Percentiles rank a stretch among this genome's conserved stretches.
Conservation (phyloP, 2,888 invertebrate species). For the Mellilla xanthometata region DNA sequence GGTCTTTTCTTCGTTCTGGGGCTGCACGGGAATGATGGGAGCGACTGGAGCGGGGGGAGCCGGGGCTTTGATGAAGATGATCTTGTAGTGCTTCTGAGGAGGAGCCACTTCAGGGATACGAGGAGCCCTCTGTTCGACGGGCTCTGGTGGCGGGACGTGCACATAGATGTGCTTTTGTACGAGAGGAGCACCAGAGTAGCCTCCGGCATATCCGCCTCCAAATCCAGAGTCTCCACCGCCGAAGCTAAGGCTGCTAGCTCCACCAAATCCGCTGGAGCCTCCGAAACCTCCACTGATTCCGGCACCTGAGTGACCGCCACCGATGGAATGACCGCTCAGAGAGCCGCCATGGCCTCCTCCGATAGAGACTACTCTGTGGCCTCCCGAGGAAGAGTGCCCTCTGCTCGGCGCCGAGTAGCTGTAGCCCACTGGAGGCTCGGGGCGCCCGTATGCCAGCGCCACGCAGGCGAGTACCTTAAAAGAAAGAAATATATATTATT, state of each 20-base stretch:
- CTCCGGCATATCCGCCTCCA: slow-evolving; percentile 68
- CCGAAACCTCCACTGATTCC: slow-evolving; percentile 40
- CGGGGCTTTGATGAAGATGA: slow-evolving; percentile 96
- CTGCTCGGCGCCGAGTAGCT: slow-evolving; percentile 67
- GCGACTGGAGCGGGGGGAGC: slow-evolving; percentile 91
- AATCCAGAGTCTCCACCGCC: slow-evolving; percentile 64
- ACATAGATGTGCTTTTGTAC: slow-evolving; percentile 95
- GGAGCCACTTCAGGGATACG: slow-evolving; percentile 86
- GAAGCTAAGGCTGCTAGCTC: slow-evolving; percentile 49
- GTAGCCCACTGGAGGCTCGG: slow-evolving; percentile 78
- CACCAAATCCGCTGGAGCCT: slow-evolving; percentile 39
- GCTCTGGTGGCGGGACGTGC: slow-evolving; percentile 94
- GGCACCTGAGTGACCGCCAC: slow-evolving; percentile 52
- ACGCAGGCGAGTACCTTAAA: slow-evolving; percentile 75
- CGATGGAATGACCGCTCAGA: slow-evolving; percentile 42
- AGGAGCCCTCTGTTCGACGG: slow-evolving; percentile 86
- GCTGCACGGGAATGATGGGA: slow-evolving; percentile 90
- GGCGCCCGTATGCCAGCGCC: slow-evolving; percentile 73
- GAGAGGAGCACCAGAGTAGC: slow-evolving; percentile 82
- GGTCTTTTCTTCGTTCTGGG: slow-evolving; percentile 94
- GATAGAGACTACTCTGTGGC: slow-evolving; percentile 46
- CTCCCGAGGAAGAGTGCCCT: slow-evolving; percentile 53
- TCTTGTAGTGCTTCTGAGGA: slow-evolving; percentile 94
- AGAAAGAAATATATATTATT: slow-evolving; percentile 29
- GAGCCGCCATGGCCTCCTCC: slow-evolving; percentile 42